Evolutionary conservation across 2,888 invertebrate species (phyloP).

Genomic region (Aleiodes alternator): DNA sequence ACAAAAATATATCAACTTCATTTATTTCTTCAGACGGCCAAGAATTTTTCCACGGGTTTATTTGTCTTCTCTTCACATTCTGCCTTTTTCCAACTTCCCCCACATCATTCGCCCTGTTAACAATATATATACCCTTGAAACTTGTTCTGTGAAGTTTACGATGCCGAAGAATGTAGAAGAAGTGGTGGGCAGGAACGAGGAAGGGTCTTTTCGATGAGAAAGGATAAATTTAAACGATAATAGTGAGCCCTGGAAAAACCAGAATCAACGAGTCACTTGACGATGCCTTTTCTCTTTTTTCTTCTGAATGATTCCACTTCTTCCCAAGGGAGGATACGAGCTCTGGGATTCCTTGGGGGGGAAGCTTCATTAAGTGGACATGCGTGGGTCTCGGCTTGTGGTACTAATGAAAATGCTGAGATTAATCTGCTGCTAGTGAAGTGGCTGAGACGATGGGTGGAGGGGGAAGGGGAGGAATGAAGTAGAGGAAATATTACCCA

Average conservation of each 20-base stretch:
- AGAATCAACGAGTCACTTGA: constrained; percentile 27
- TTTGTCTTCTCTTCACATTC: not conserved
- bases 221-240: constrained; percentile 7
- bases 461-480: too few species aligned
- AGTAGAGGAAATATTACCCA: constrained; percentile 14
- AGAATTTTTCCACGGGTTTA: not conserved
- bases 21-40: not conserved
- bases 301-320: not conserved
- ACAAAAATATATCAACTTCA: not conserved
- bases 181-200: not conserved
- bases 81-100: not conserved
- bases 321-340: too few species aligned
- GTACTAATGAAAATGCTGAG: too few species aligned
- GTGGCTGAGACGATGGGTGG: not conserved
- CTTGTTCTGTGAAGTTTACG: not conserved
- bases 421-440: too few species aligned
- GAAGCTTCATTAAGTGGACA: too few species aligned
- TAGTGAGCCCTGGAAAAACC: not conserved
- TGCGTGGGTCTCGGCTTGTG: too few species aligned
- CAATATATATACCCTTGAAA: not conserved
- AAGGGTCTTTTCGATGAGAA: not conserved
- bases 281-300: not conserved
- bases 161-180: not conserved
- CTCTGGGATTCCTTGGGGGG: too few species aligned
- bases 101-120: not conserved